Evolutionary conservation across 2,113 vertebrate genomes (phyloP), one percentile per base, ranked within the genome.

Genomic region (Syngnathus typhle): DNA sequence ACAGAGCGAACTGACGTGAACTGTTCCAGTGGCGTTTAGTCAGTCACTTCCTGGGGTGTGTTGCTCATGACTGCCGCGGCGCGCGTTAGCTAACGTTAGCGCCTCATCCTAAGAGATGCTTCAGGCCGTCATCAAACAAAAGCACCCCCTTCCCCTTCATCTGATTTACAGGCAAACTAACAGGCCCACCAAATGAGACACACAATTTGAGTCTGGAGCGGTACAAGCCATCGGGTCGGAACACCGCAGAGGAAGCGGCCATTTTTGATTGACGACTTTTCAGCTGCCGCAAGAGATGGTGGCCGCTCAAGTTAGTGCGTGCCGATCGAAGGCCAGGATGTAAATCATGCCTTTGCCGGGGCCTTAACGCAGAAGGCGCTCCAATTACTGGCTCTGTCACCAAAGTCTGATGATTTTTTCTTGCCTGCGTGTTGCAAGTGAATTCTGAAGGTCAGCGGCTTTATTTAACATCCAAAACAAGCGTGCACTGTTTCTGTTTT

Each of bases 31-130:
- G 36, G 16, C 68, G 68, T 0, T 55, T 60, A 64, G 76, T 72
- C 49, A 52, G 71, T 74, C 46, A 72, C 66, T 70, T 72, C 74
- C 61, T 69, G 70, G 61, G 72, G 82, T 71, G 73, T 84, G 76
- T 84, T 73, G n/a, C 75, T 80, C 73, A 71, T 82, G 77, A 79
- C 76, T 63, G 37, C 64, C 76, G 60, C 76, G 1, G 69, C 69
- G 67, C 56, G 32, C 66, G 73, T 70, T 79, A 72, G 68, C 73
- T 75, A 70, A 73, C 70, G 76, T 79, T 78, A 77, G 65, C 59
- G 74, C 75, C 74, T 80, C 77, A 59, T 80, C 71, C 61, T 32
- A 32, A 32, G 52, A 74, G 72, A 79, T 75, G 76, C 80, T 82
- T 77, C 52, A 5, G 52, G 51, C 10, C 47, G 8, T 51, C 47